A percentile compares a stretch with the other conserved stretches of the same genome.
Conservation (phyloP, 2,797 vertebrate species). For the Sciaenops ocellatus region DNA sequence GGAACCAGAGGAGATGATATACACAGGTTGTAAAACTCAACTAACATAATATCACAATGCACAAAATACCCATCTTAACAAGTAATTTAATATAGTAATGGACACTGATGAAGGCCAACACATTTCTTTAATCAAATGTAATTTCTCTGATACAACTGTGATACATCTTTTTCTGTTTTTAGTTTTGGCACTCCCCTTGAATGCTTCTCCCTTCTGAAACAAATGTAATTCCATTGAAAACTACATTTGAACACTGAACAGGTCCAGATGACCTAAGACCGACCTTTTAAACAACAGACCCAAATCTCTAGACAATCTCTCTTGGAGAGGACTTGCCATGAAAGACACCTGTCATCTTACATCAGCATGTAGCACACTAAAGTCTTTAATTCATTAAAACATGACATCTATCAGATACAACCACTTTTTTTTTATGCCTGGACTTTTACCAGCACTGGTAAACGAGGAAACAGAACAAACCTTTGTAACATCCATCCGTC, state of each 20-base stretch:
- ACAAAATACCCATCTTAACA: conserved; percentile 33
- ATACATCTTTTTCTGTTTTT: conserved; percentile 15
- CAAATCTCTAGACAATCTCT: background rate
- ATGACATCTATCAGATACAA: conserved; percentile 34
- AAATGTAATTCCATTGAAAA: conserved; percentile 25
- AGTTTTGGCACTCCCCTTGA: conserved; percentile 7
- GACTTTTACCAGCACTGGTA: conserved; percentile 17
- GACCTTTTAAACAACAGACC: conserved; percentile 17
- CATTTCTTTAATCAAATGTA: conserved; percentile 38
- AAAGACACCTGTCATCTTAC: conserved; percentile 38
- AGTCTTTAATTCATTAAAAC: conserved; percentile 40
- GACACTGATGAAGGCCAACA: conserved; percentile 14
- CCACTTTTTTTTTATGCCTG: conserved; percentile 20
- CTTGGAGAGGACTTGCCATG: background rate
- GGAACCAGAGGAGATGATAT: conserved; percentile 57
- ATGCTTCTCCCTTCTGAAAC: conserved; percentile 14
- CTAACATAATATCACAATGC: conserved; percentile 53
- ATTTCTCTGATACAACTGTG: conserved; percentile 31
- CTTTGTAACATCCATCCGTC: conserved; percentile 16
- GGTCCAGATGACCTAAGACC: conserved; percentile 12
- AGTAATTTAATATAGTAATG: conserved; percentile 33
- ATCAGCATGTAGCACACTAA: conserved; percentile 31
- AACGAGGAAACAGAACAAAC: conserved; percentile 23
- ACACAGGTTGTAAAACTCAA: conserved; percentile 62
- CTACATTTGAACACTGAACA: background rate